These are phyloP conservation scores for Nicator chloris DNA, from an alignment of 2,113 vertebrate genomes.

Conservation along the genomic window DNA sequence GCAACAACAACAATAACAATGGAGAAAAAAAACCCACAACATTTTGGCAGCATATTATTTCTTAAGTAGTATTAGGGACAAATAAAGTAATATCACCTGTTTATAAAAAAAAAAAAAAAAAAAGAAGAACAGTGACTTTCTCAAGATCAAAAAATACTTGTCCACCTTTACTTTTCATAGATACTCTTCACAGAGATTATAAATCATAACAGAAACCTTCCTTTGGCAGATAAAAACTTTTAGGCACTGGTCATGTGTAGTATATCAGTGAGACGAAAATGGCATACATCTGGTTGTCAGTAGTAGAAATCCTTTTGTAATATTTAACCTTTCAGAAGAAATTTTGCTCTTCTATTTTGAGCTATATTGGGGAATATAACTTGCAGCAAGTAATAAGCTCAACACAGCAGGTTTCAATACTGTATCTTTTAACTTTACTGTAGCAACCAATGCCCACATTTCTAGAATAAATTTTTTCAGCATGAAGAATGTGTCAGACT, in stretches of 20 bases:
- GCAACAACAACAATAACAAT: neutral
- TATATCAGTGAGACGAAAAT: neutral
- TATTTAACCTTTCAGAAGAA: neutral
- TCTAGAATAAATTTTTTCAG: neutral
- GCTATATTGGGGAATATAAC: neutral
- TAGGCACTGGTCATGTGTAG: neutral
- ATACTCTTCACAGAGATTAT: neutral
- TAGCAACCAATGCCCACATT: neutral
- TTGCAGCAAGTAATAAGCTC: neutral
- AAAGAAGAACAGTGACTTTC: neutral
- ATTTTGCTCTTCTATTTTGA: neutral
- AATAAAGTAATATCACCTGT: neutral
- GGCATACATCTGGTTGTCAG: fast-evolving
- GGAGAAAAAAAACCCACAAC: no score
- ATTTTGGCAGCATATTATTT: neutral
- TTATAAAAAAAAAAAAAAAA: neutral
- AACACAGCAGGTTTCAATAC: neutral
- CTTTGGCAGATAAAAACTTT: neutral
- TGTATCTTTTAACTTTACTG: neutral
- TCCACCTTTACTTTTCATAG: neutral
- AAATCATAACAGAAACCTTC: neutral
- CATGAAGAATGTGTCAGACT: neutral
- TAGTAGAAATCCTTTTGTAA: neutral
- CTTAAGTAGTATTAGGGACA: neutral
- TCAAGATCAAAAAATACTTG: neutral